Conservation (phyloP, 1,140 invertebrate genomes). For the Trichomalopsis sarcophagae region DNA sequence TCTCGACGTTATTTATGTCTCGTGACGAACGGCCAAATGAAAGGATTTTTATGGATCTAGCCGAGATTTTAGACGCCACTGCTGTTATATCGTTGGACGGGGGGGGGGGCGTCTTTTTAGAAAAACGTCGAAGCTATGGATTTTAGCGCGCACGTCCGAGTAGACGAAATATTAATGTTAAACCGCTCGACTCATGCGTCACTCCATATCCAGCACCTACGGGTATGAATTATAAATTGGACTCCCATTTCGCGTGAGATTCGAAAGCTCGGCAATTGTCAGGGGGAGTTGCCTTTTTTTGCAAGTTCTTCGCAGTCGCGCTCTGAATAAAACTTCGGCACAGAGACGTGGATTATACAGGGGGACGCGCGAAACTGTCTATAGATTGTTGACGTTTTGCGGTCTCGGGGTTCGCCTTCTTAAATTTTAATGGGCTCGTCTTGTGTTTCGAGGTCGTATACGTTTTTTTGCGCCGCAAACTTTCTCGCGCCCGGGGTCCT, state of each 20-base stretch:
- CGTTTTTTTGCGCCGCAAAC: not conserved
- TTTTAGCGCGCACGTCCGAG: not conserved
- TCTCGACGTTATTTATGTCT: not conserved
- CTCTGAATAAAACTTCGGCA: constrained; percentile 25
- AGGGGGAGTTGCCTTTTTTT: not conserved
- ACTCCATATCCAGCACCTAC: not conserved
- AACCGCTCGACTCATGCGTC: not conserved
- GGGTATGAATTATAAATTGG: constrained; percentile 18
- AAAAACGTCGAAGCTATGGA: not conserved
- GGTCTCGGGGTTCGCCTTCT: constrained; percentile 51
- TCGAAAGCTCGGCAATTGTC: not conserved
- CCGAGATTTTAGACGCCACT: too few species aligned
- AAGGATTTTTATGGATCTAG: not conserved
- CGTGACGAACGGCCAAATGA: not conserved
- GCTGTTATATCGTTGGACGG: too few species aligned
- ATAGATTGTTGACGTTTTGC: constrained; percentile 56
- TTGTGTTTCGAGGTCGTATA: constrained; percentile 7
- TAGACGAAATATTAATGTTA: constrained; percentile 2
- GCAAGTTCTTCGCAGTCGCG: not conserved
- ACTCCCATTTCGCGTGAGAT: not conserved
- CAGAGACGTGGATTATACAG: not conserved
- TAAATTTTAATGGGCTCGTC: constrained; percentile 61
- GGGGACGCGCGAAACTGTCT: not conserved
- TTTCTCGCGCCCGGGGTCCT: not conserved
- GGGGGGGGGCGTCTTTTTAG: too few species aligned